Conservation (phyloP, 2,797 vertebrate species). For the Orestias chungarensis region DNA sequence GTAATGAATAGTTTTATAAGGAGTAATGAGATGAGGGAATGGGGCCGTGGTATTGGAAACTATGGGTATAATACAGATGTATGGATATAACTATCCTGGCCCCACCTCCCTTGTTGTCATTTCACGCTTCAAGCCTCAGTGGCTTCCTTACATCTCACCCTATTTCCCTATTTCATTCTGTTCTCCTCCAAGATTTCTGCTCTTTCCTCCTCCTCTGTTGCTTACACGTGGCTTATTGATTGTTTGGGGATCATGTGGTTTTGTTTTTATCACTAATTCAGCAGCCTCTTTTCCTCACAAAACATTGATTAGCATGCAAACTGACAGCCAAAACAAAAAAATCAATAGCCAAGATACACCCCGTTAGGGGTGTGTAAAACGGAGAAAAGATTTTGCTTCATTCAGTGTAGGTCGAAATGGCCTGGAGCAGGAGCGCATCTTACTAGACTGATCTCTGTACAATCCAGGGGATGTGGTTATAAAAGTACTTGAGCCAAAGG, state of each 20-base stretch:
- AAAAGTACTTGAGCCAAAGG: constrained; percentile 25
- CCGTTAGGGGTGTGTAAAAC: constrained; percentile 45
- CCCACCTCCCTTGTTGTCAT: constrained; percentile 62
- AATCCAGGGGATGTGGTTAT: constrained; percentile 37
- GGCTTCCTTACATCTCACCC: constrained; percentile 44
- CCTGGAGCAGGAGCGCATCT: constrained; percentile 63
- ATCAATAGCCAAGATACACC: constrained; percentile 62
- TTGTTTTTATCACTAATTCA: constrained; percentile 81
- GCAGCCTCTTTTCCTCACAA: constrained; percentile 53
- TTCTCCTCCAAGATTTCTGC: constrained; percentile 25
- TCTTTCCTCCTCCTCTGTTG: constrained; percentile 40
- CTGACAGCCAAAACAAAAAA: constrained; percentile 54
- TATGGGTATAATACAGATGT: constrained; percentile 63
- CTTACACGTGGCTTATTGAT: constrained; percentile 72
- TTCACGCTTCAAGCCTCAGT: constrained; percentile 70
- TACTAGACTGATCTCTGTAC: constrained; percentile 43
- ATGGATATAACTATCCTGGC: constrained; percentile 67
- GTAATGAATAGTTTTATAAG: constrained; percentile 50
- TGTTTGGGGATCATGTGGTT: constrained; percentile 67
- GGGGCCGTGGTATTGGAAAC: constrained; percentile 48
- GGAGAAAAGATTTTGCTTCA: constrained; percentile 46
- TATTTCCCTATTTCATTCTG: constrained; percentile 19
- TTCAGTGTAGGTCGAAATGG: constrained; percentile 44
- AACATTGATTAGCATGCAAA: constrained; percentile 52
- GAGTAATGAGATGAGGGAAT: constrained; percentile 63